Evolutionary conservation across 2,113 vertebrate species (phyloP), one percentile per base, ranked within the genome.

Genomic region (Syrrhaptes paradoxus): DNA sequence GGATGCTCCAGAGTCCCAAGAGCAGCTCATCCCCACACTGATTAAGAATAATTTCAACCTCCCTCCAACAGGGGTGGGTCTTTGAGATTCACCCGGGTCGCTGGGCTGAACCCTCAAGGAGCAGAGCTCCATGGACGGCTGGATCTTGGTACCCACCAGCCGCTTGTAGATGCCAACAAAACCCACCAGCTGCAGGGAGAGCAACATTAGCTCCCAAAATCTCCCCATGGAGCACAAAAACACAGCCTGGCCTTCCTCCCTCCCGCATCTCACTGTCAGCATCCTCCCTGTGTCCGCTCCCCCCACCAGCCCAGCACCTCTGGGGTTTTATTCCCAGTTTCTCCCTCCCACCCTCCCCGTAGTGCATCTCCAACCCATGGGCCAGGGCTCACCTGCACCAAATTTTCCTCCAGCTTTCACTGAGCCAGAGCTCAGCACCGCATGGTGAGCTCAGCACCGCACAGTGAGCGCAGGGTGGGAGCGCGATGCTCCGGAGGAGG

Each of bases 21-120:
- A 73, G 26, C 38, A 63, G 62, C 58, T 72, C 45, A 43, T 4
- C 26, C 15, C 32, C 0, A 1, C 0, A 2, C 17, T 1, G 0
- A 25, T 43, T 3, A n/a, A 34, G 41, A 49, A 16, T 3, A 16
- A 85, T 54, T 92, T 90, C 71, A 59, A 46, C 43, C 43, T 45
- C 22, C 17, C 28, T 14, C 46, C n/a, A 13, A 14, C 57, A 59
- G 49, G 52, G 57, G 6, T 5, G 6, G 16, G 6, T 26, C n/a
- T 49, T 11, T 0, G 1, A 72, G 21, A 28, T 41, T 72, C 82
- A 82, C 21, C 21, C 62, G 41, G 38, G 65, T 54, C 52, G 4
- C 45, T 74, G n/a, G 29, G 13, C 4, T 71, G 80, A 59, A 61
- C 43, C 8, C 72, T 93, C 63, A 95, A 41, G 24, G 93, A 97